Evolutionary conservation across 2,113 vertebrate genomes (phyloP), one percentile per base, ranked within the genome.

Genomic region (Enhydra lutris): DNA sequence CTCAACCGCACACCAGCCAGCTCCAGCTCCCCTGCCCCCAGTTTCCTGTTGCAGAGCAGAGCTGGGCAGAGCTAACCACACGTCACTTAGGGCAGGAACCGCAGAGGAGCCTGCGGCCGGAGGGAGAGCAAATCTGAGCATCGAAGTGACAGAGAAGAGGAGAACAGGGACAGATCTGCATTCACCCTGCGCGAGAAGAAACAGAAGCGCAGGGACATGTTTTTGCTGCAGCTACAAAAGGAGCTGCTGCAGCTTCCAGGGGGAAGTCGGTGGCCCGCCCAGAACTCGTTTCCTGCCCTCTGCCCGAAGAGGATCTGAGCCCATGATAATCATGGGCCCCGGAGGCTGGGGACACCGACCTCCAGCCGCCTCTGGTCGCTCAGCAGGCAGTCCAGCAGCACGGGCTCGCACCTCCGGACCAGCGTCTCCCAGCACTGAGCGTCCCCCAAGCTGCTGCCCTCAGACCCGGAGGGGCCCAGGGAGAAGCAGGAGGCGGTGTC

Each of bases 361-460:
- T 99, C 99, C 86, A 99, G 98, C 4, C 95, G 97, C 15, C 97
- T 98, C 80, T 93, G 99, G 97, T 99, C 99, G 97, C 98, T 98
- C 93, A 98, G 98, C 95, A 99, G 99, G 76, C 99, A 99, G 80
- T 99, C 99, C 85, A 98, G 99, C 83, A 99, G 98, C 57, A 98
- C 96, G 0, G 98, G 98, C 61, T 99, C 99, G 10, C 99, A 99
- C 47, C 98, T 99, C 98, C 98, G 99, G 96, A 99, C 97, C 95
- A 99, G 97, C 15, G 79, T 24, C 71, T 99, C 99, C 99, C 99
- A 99, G 95, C 96, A 97, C 7, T 97, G 98, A 89, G 99, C 98
- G 63, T 73, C 93, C 47, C 31, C 50, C 6, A 97, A 97, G 91
- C 97, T 97, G 36, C 98, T 93, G 29, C 99, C 99, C 95, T 99